A percentile compares a stretch with the other conserved stretches of the same genome.
Conservation (phyloP, 2,797 vertebrate genomes). For the Podargus strigoides region DNA sequence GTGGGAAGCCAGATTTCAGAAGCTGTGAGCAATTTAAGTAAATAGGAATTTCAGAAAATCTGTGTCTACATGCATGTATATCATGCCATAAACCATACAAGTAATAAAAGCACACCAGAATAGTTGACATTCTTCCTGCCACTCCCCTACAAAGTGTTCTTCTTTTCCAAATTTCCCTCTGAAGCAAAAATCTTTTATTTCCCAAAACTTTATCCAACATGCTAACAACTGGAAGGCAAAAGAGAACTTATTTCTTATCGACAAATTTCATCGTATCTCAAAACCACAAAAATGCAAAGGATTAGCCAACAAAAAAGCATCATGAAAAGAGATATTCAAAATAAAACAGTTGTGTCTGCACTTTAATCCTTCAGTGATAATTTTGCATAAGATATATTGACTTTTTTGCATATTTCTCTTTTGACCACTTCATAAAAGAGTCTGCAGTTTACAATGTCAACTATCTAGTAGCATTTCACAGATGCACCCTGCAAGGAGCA, state of each 20-base stretch:
- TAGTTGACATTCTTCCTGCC: slow-evolving; percentile 25
- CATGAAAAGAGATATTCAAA: slow-evolving; percentile 28
- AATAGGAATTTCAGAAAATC: not conserved
- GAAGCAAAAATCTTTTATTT: not conserved
- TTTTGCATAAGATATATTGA: not conserved
- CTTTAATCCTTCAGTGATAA: slow-evolving; percentile 40
- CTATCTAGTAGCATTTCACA: not conserved
- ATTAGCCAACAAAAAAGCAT: slow-evolving; percentile 47
- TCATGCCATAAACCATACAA: not conserved
- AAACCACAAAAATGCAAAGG: slow-evolving; percentile 60
- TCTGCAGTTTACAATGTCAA: not conserved
- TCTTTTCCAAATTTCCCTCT: slow-evolving; percentile 12
- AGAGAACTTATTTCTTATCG: slow-evolving; percentile 32
- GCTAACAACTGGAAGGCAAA: slow-evolving; percentile 26
- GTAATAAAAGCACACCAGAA: slow-evolving; percentile 31
- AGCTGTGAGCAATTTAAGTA: not conserved
- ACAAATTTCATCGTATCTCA: slow-evolving; percentile 37
- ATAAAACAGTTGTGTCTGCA: slow-evolving; percentile 29
- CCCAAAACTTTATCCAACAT: not conserved
- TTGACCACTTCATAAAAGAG: slow-evolving; percentile 23
- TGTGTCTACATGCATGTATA: not conserved
- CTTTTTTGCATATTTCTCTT: slow-evolving; percentile 7
- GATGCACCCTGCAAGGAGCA: not conserved
- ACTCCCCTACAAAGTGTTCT: not conserved
- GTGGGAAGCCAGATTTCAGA: not conserved